Percentiles rank a stretch among this genome's conserved stretches.
These are phyloP conservation scores for Scortum barcoo DNA, from an alignment of 2,113 vertebrate genomes.

Conservation along the genomic window DNA sequence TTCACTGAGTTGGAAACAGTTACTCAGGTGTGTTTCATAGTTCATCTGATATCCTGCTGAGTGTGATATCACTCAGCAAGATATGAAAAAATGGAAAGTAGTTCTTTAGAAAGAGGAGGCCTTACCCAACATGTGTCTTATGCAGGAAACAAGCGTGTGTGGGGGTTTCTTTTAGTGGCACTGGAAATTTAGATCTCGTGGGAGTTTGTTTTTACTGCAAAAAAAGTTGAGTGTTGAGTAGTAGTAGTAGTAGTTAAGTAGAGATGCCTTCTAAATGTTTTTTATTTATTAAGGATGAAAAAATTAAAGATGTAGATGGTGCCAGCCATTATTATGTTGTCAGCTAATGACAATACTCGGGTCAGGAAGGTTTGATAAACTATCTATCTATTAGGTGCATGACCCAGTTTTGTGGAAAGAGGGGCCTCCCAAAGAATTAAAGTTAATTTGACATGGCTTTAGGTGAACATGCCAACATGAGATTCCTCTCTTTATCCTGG, in stretches of 20 bases:
- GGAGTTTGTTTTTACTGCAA: neutral
- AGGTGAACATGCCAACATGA: slow-evolving; percentile 32
- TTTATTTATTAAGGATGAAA: too few species aligned
- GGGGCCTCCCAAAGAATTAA: slow-evolving; percentile 21
- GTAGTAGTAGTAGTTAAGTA: too few species aligned
- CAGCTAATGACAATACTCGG: neutral
- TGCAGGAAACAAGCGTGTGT: neutral
- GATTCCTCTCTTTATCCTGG: slow-evolving; percentile 32
- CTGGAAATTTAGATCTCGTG: neutral
- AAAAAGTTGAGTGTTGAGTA: too few species aligned
- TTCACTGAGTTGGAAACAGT: neutral
- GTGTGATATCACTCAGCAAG: neutral
- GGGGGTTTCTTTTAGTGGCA: neutral
- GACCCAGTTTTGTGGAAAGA: slow-evolving; percentile 28
- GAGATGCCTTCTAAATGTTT: neutral
- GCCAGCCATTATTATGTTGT: neutral
- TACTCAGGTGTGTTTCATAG: neutral
- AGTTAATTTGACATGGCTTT: slow-evolving; percentile 54
- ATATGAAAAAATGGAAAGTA: neutral
- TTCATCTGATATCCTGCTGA: neutral
- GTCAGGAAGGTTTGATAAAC: neutral
- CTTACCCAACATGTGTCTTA: neutral
- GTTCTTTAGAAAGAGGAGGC: neutral
- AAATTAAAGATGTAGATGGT: neutral
- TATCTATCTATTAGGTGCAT: neutral